Percentiles rank a stretch among this genome's conserved stretches.
Conservation (phyloP, 2,797 vertebrate species). For the Bothrops alternatus region DNA sequence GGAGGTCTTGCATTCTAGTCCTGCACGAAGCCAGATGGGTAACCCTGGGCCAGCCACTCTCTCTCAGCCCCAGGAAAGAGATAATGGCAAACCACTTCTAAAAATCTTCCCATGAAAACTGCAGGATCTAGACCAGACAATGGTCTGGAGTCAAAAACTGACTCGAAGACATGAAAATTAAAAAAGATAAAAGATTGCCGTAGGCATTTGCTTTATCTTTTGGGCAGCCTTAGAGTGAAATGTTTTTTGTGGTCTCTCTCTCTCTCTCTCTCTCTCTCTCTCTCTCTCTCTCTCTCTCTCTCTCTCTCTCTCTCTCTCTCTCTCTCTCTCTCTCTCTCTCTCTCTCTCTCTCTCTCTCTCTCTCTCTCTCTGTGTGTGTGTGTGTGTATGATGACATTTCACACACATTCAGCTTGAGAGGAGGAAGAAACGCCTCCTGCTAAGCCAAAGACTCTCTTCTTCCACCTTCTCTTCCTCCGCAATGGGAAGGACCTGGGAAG, state of each 20-base stretch:
- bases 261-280: background rate
- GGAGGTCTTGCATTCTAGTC: background rate
- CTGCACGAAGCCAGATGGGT: background rate
- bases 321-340: background rate
- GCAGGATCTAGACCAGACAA: background rate
- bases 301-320: background rate
- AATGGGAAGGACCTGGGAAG: background rate
- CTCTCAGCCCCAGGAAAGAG: constrained; percentile 45
- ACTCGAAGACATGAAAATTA: background rate
- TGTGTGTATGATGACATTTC: background rate
- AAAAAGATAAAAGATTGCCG: background rate
- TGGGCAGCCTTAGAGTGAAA: background rate
- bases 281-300: too few species aligned
- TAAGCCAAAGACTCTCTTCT: background rate
- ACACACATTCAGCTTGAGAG: background rate
- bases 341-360: background rate
- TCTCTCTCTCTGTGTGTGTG: background rate
- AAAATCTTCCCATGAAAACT: background rate
- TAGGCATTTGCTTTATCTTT: background rate
- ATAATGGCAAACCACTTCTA: background rate
- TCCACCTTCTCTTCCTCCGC: background rate
- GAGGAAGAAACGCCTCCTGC: constrained; percentile 1
- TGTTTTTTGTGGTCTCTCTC: background rate
- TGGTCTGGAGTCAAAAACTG: background rate
- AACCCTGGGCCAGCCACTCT: constrained; percentile 13